Evolutionary conservation across 2,113 vertebrate species (phyloP).

Genomic region (Picathartes gymnocephalus): DNA sequence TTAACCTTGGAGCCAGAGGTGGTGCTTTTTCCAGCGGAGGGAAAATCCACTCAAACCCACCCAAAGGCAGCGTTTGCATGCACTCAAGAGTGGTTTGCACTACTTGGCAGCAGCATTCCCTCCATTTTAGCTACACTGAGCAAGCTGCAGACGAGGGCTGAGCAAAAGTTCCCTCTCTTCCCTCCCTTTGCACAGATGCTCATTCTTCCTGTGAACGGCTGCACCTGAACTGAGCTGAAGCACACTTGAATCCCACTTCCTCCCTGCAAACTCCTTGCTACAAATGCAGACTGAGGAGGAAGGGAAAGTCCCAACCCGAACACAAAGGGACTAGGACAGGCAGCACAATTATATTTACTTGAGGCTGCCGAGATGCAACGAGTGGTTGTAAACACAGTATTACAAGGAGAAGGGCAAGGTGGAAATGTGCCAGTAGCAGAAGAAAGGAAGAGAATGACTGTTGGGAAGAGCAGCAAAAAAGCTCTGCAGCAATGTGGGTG

Average conservation of each 20-base stretch:
- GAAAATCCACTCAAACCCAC: not conserved
- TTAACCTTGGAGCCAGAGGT: not conserved
- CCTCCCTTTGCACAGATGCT: not conserved
- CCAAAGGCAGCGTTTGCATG: not conserved
- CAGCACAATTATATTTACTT: not conserved
- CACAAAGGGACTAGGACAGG: not conserved
- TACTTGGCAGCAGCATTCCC: not conserved
- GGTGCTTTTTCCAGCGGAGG: not conserved
- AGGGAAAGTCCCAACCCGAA: not conserved
- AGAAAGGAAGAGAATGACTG: not conserved
- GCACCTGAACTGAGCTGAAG: not conserved
- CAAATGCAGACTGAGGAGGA: fast-evolving
- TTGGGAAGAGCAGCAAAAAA: not conserved
- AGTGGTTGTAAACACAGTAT: not conserved
- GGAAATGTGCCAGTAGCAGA: not conserved
- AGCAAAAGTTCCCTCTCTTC: not conserved
- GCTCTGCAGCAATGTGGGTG: not conserved
- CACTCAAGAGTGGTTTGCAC: not conserved
- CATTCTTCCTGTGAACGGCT: not conserved
- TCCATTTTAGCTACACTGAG: not conserved
- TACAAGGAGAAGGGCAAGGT: not conserved
- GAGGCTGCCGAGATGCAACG: fast-evolving
- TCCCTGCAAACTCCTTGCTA: not conserved
- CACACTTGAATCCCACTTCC: not conserved
- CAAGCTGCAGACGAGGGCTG: not conserved